Base-by-base conservation (phyloP, 2,113 vertebrate species). In the Rafetus swinhoei region DNA sequence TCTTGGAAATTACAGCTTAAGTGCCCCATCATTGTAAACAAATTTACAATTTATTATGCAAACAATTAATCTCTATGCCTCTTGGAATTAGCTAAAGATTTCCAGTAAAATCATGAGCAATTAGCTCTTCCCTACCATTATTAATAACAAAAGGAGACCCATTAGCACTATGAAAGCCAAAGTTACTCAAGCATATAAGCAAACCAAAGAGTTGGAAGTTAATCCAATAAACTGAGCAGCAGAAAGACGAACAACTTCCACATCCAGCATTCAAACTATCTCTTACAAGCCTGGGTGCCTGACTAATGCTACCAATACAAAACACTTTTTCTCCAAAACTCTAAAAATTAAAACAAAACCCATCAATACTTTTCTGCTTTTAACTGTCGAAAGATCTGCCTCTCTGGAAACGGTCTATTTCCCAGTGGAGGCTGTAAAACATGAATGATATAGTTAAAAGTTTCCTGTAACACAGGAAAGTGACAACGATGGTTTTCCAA, bases 401-500 rank as follows among this genome's bases (percentile, higher is more conserved):
- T 80, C 15, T 1, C 1, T 56, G 55, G 50, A 18, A 18, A 74
- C 25, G 86, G 93, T 94, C 87, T 84, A 25, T 82, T 91, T 50
- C 15, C 90, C 88, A 4, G 3, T 13, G 53, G 82, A 69, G 89
- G n/a, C 76, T 85, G 87, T 88, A 86, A 96, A 96, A 96, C 74
- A 86, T 87, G 85, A 90, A 95, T 82, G 82, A 91, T 90, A 91
- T 81, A 7, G 87, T 79, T 81, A 65, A 50, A 81, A 84, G 55
- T 79, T 97, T 97, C 95, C 96, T 94, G 93, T 69, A 90, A 88
- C 81, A 76, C 92, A 96, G 93, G 96, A 97, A 97, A 94, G 83
- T n/a, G 19, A 60, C 54, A n/a, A 83, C 91, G 77, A 69, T 57
- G 32, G 85, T 92, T 94, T 56, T 90, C 83, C 82, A 94, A 95